A percentile compares a stretch with the other conserved stretches of the same genome.
These are phyloP conservation scores for Hydrolagus colliei DNA, from an alignment of 2,797 vertebrate species.

Conservation along the genomic window DNA sequence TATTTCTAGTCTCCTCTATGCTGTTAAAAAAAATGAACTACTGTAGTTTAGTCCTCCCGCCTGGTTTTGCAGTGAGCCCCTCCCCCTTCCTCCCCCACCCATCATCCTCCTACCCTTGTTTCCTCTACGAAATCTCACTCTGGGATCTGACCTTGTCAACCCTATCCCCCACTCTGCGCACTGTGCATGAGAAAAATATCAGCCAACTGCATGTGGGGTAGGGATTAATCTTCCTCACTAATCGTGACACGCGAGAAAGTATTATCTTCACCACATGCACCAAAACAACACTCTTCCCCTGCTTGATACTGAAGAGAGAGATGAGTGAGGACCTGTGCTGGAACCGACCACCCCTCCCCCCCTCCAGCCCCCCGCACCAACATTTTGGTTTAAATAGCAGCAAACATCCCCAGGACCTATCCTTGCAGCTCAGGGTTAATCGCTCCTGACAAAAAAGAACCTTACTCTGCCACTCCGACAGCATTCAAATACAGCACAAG, in stretches of 20 bases:
- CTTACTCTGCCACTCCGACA: neutral
- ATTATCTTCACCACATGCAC: neutral
- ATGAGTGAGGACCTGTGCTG: neutral
- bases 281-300: neutral
- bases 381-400: neutral
- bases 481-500: neutral
- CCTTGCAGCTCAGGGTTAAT: constrained; percentile 19
- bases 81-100: no score
- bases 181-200: constrained; percentile 7
- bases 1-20: no score
- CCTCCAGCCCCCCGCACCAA: neutral
- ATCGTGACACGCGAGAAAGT: neutral
- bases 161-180: no score
- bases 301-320: neutral
- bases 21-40: no score
- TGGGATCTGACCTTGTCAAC: neutral
- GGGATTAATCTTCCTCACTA: constrained; percentile 1
- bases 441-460: constrained; percentile 6
- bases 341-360: no score
- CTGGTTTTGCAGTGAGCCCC: no score
- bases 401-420: neutral
- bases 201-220: neutral
- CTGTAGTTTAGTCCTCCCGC: no score
- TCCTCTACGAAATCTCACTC: neutral
- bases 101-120: no score